Conservation (phyloP, 2,888 invertebrate species). For the Monoplex corrugatus region DNA sequence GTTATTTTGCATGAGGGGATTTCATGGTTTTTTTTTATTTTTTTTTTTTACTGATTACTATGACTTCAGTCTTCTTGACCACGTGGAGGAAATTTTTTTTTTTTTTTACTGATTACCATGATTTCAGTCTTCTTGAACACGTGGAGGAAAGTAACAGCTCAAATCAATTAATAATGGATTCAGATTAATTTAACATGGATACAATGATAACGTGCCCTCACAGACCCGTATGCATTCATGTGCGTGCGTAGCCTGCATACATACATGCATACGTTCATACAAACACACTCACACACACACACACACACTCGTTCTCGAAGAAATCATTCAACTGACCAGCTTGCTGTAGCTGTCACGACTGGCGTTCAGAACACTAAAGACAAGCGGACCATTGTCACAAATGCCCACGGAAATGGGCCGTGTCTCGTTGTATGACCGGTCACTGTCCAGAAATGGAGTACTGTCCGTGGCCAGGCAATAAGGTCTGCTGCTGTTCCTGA, state of each 20-base stretch:
- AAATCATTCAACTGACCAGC: slow-evolving; percentile 36
- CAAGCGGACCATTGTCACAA: slow-evolving; percentile 71
- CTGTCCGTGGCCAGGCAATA: slow-evolving; percentile 67
- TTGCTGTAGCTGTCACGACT: slow-evolving; percentile 2
- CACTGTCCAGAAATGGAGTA: slow-evolving; percentile 58
- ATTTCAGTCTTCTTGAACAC: too few relatives aligned
- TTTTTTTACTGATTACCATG: too few relatives aligned
- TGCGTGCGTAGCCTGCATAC: neutral
- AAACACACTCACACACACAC: neutral
- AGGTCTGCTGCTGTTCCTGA: slow-evolving; percentile 49
- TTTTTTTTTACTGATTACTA: too few relatives aligned
- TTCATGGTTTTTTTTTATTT: too few relatives aligned
- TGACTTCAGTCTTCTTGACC: too few relatives aligned
- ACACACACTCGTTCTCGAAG: neutral
- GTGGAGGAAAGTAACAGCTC: too few relatives aligned
- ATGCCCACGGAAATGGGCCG: slow-evolving; percentile 61
- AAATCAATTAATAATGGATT: too few relatives aligned
- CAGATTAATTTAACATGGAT: too few relatives aligned
- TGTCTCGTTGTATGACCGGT: slow-evolving; percentile 59
- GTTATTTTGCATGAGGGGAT: too few relatives aligned
- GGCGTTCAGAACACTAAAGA: slow-evolving; percentile 56
- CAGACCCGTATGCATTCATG: too few relatives aligned
- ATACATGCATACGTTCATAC: neutral
- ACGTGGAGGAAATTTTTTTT: too few relatives aligned
- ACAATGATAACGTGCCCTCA: too few relatives aligned